Base-by-base conservation (phyloP, 2,888 invertebrate species). In the Noctuana brunneofusca region DNA sequence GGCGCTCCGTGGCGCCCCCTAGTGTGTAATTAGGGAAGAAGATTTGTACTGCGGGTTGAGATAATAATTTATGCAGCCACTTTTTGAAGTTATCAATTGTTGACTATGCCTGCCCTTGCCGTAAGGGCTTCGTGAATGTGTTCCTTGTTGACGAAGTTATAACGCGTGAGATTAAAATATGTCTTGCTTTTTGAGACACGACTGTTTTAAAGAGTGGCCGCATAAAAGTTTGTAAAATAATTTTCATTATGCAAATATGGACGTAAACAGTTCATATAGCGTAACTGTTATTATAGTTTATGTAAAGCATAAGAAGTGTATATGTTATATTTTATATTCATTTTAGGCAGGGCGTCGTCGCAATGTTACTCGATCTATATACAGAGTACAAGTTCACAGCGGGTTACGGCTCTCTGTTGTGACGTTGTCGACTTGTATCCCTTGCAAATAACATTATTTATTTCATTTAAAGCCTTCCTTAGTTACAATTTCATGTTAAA, bases 251-350 rank as follows among this genome's bases (percentile, higher is more conserved):
- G 79, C 80, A 70, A 70, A 70, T 81, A 80, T 84, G 85, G 77
- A 82, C 82, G 79, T 75, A 76, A 79, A 83, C 81, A 80, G 84
- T 87, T 89, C 84, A 83, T 87, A 80, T 87, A 88, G 79, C 79
- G 79, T 88, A 88, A 89, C 86, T 87, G 89, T 89, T 89, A 84
- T 80, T 81, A 84, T 87, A 89, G 89, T 89, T 89, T 87, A 87
- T 88, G 81, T 89, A 88, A 89, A 80, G 78, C 84, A 79, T 90
- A 89, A 86, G 89, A 88, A 85, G 82, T 87, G 87, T 89, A 87
- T 87, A 80, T 86, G 84, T 85, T 87, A 85, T 87, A 86, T 88
- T 87, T 86, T 87, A 83, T 87, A 81, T 81, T 86, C 79, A 77
- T 86, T 84, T 84, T 79, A 77, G 75, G 70, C 63, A 65, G 69